Evolutionary conservation across 2,113 vertebrate genomes (phyloP), one percentile per base, ranked within the genome.

Genomic region (Syrmaticus mikado): DNA sequence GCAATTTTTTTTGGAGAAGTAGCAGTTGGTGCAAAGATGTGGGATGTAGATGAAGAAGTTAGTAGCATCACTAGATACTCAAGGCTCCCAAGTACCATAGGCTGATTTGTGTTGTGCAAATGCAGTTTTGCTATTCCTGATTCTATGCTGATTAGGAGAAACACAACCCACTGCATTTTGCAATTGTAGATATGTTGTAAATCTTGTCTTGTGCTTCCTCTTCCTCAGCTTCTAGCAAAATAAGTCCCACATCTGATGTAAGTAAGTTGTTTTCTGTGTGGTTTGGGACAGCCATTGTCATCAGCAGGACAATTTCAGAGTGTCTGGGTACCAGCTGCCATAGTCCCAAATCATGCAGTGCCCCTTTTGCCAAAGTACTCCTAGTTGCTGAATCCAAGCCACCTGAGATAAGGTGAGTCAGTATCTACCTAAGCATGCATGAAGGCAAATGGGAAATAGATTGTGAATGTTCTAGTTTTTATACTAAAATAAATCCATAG

Each of bases 141-240:
- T 19, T 34, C 30, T 55, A 46, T 2, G 1, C 25, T 41, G 21
- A n/a, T 57, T 28, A 72, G 46, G 27, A 72, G n/a, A 36, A 7
- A 8, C 45, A 30, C 25, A 72, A 52, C 5, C 6, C 34, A 5
- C 11, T 45, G 24, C 21, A 52, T 11, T n/a, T n/a, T 61, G 43
- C 34, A 65, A 17, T 7, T 66, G 24, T 11, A 85, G 14, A 34
- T 74, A 18, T 10, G 66, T 21, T 4, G 1, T 22, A 50, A 70
- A 57, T 8, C 24, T 36, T 14, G 41, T n/a, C 22, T 43, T 25
- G 5, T 0, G 0, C 34, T 82, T 71, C 20, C 82, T 40, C 74
- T 89, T 41, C 62, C 46, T 11, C 24, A 55, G 0, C 15, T 82
- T 9, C 57, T 66, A n/a, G 1, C 14, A 60, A 52, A 79, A 79